Percentiles rank a stretch among this genome's conserved stretches.
phyloP scores from a whole-genome alignment of 1,140 invertebrate species.

The Lepidurus packardi region DNA sequence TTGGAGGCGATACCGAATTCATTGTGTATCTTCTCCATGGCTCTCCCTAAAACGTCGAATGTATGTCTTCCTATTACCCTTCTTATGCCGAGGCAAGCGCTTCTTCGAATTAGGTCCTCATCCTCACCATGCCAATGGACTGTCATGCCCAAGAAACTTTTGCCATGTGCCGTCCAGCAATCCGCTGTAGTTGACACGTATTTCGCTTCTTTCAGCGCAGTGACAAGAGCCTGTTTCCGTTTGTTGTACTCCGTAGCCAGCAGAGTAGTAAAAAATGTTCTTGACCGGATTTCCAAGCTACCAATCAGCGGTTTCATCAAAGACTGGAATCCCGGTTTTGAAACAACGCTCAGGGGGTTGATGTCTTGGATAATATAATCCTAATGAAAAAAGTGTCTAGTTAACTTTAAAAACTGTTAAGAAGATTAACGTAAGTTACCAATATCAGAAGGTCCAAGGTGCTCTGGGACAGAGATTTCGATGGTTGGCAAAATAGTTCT shows the following conservation, averaged over 20 bases:
- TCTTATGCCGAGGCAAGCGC: not conserved
- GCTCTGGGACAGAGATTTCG: not conserved
- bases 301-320: not conserved
- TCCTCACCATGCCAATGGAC: not conserved
- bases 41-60: not conserved
- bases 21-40: not conserved
- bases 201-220: not conserved
- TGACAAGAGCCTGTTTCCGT: not conserved
- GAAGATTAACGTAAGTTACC: not conserved
- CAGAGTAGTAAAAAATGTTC: not conserved
- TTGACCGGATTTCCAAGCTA: not conserved
- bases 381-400: not conserved
- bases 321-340: not conserved
- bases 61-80: not conserved
- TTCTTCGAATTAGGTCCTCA: not conserved
- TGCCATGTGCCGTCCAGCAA: not conserved
- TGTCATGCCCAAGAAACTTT: not conserved
- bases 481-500: not conserved
- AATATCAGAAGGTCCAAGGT: not conserved
- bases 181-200: slow-evolving; percentile 11
- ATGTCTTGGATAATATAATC: not conserved
- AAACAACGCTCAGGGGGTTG: not conserved
- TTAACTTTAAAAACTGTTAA: not conserved
- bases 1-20: not conserved
- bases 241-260: not conserved